Percentiles rank a stretch among this genome's conserved stretches.
phyloP scores from a whole-genome alignment of 2,888 invertebrate species.

The Mesochorus sp. region DNA sequence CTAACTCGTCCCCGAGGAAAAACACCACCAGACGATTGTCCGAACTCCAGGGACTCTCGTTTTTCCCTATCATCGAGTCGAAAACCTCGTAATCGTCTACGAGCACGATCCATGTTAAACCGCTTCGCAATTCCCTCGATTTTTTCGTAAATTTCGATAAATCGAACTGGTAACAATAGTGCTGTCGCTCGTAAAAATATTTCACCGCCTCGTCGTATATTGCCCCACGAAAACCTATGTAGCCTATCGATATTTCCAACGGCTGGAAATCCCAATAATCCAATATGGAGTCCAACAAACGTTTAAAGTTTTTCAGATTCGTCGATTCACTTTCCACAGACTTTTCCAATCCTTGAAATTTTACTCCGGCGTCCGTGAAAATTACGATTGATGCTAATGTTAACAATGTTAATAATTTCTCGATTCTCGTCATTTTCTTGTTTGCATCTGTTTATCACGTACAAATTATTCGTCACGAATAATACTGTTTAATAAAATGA shows the following conservation, averaged over 20 bases:
- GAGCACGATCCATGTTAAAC: conserved; percentile 67
- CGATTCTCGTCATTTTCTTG: neutral
- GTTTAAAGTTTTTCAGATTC: conserved; percentile 58
- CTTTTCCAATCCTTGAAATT: conserved; percentile 33
- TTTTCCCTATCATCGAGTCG: conserved; percentile 41
- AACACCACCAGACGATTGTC: conserved; percentile 65
- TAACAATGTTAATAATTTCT: too few relatives aligned
- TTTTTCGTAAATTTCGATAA: conserved; percentile 16
- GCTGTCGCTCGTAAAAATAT: conserved; percentile 34
- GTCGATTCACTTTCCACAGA: conserved; percentile 15
- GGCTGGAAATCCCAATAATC: conserved; percentile 62
- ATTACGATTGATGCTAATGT: neutral
- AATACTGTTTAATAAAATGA: too few relatives aligned
- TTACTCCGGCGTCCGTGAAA: neutral
- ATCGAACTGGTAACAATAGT: conserved; percentile 56
- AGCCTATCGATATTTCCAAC: conserved; percentile 60
- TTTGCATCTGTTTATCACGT: too few relatives aligned
- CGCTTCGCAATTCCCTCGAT: neutral
- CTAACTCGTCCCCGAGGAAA: conserved; percentile 8
- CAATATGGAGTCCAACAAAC: conserved; percentile 59
- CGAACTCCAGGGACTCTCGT: conserved; percentile 60
- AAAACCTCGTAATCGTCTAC: conserved; percentile 51
- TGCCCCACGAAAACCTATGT: conserved; percentile 22
- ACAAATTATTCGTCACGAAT: too few relatives aligned
- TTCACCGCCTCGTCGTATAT: conserved; percentile 45